phyloP scores from a whole-genome alignment of 2,797 vertebrate genomes.

The Cossypha niveicapilla region DNA sequence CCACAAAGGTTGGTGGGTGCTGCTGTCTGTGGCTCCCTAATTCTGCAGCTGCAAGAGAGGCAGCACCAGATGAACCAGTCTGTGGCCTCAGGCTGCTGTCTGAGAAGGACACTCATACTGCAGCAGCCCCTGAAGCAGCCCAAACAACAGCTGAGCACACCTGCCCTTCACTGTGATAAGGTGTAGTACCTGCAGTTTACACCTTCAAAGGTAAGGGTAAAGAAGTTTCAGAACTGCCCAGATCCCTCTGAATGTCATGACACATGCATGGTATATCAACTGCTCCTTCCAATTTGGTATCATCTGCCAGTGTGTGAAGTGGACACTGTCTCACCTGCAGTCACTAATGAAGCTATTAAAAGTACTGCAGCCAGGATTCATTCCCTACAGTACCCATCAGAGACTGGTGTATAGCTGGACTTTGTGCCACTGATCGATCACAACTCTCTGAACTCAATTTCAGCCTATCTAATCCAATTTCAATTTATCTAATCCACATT shows the following conservation, averaged over 20 bases:
- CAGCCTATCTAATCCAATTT: not conserved
- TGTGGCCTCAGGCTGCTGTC: not conserved
- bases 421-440: not conserved
- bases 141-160: not conserved
- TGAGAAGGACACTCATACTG: not conserved
- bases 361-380: not conserved
- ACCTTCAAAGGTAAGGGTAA: not conserved
- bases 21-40: not conserved
- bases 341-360: not conserved
- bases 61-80: not conserved
- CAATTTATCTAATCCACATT: not conserved
- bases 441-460: not conserved
- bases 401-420: not conserved
- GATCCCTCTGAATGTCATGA: not conserved
- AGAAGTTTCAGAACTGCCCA: not conserved
- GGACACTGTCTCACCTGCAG: not conserved
- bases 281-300: not conserved
- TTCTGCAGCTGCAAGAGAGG: not conserved
- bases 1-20: not conserved
- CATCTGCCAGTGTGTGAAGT: not conserved
- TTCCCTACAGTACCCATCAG: not conserved
- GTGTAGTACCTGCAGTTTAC: not conserved
- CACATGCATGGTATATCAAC: fast-evolving
- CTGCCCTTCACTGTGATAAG: not conserved
- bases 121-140: not conserved